Evolutionary conservation across 2,797 vertebrate genomes (phyloP), one percentile per base, ranked within the genome.

Genomic region (Labroides dimidiatus): DNA sequence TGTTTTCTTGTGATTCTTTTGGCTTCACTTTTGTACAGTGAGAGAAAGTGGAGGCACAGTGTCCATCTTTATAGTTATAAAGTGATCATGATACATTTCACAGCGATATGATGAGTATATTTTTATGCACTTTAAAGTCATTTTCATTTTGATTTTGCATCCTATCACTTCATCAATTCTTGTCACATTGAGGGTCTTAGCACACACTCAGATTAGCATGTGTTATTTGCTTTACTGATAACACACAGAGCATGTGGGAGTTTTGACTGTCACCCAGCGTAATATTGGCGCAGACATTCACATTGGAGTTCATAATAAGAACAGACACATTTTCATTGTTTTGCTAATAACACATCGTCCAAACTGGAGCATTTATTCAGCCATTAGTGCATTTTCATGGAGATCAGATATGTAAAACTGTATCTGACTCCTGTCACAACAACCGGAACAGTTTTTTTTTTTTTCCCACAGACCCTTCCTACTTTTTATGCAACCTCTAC

Each of bases 211-310:
- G 42, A n/a, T 17, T 44, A 44, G 42, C 42, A 44, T n/a, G 17
- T n/a, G 17, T 80, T 63, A 56, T 65, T 50, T 57, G n/a, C 36
- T 53, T 55, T 11, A 53, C 48, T 62, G 69, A 19, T 12, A 58
- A 33, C 54, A 69, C 48, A 60, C 72, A n/a, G 30, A 64, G 55
- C 50, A 48, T 69, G 69, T 11, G 58, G 72, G 66, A 76, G 76
- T 83, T 69, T 76, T 78, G 58, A 77, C 76, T 75, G 61, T 70
- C 75, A 73, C 56, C 65, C 52, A 45, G 23, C 20, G 21, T 41
- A 23, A 42, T 63, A 2, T 57, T 73, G 67, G 68, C 53, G 66
- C 27, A 6, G 37, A 66, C 44, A 55, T 54, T 77, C 67, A 57
- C 53, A 62, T 64, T 42, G 21, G 49, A 59, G 60, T 77, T 37